Evolutionary conservation across 2,113 vertebrate species (phyloP).

Genomic region (Tautogolabrus adspersus): DNA sequence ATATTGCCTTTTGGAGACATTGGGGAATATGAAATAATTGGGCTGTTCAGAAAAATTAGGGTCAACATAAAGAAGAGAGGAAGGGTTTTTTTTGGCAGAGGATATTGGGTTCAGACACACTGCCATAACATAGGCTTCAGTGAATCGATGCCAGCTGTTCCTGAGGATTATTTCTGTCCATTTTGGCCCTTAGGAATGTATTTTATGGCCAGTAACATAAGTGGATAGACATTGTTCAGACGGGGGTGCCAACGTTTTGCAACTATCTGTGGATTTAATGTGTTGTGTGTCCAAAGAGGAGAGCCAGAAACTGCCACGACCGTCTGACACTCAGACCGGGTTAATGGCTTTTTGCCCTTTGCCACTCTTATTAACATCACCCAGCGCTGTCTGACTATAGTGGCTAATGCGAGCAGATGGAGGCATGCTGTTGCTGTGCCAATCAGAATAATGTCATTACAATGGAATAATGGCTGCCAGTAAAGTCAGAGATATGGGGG

Average conservation of each 20-base stretch:
- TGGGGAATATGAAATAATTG: too few relatives aligned
- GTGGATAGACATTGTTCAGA: background rate
- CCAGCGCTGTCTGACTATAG: constrained; percentile 64
- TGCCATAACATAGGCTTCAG: background rate
- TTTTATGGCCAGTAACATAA: constrained; percentile 6
- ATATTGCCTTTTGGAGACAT: background rate
- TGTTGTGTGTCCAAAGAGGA: constrained; percentile 13
- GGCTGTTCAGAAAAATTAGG: background rate
- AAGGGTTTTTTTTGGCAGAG: background rate
- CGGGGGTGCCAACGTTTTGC: background rate
- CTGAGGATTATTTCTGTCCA: background rate
- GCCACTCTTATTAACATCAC: constrained; percentile 61
- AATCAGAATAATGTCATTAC: constrained; percentile 77
- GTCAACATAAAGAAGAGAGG: background rate
- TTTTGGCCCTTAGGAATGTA: background rate
- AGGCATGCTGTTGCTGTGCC: constrained; percentile 57
- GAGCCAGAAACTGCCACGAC: constrained; percentile 21
- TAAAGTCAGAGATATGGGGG: constrained; percentile 20
- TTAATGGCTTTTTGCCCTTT: constrained; percentile 56
- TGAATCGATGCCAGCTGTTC: constrained; percentile 5
- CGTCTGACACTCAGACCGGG: constrained; percentile 33
- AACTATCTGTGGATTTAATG: constrained; percentile 6
- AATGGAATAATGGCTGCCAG: constrained; percentile 62
- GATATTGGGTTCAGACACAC: background rate
- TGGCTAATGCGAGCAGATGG: constrained; percentile 69